A percentile compares a stretch with the other conserved stretches of the same genome.
Evolutionary conservation across 2,113 vertebrate species (phyloP).

Genomic region (Melanerpes formicivorus): DNA sequence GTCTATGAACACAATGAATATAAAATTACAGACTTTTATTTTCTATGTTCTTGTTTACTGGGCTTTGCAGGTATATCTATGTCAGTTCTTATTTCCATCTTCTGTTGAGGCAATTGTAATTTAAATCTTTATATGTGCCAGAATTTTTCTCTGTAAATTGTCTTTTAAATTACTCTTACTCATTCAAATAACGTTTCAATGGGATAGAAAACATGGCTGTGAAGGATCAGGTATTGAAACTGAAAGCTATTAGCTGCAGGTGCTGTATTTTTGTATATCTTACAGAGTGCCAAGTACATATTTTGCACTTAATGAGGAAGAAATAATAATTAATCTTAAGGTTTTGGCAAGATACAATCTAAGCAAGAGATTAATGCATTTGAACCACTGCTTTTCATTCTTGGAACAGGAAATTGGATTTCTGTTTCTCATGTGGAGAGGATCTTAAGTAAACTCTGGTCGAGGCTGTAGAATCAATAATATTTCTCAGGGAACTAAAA

Average conservation of each 20-base stretch:
- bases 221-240: constrained; percentile 3
- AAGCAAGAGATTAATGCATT: constrained; percentile 42
- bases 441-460: constrained; percentile 20
- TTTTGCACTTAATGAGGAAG: neutral
- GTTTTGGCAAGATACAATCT: constrained; percentile 13
- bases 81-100: neutral
- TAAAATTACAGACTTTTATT: neutral
- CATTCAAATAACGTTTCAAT: neutral
- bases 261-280: neutral
- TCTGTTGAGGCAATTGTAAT: neutral
- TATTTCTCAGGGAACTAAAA: constrained; percentile 6
- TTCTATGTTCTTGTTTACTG: neutral
- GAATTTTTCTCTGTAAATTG: neutral
- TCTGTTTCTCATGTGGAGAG: constrained; percentile 4
- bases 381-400: constrained; percentile 22
- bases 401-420: constrained; percentile 50
- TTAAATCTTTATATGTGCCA: neutral
- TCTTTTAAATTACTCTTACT: neutral
- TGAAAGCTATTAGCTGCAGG: constrained; percentile 2
- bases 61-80: neutral
- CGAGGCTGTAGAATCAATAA: neutral
- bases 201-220: neutral
- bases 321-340: constrained; percentile 40
- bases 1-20: neutral
- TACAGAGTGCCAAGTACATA: neutral